These are phyloP conservation scores for Drosophila kambysellisi DNA, from an alignment of 2,888 invertebrate genomes.

Conservation along the genomic window DNA sequence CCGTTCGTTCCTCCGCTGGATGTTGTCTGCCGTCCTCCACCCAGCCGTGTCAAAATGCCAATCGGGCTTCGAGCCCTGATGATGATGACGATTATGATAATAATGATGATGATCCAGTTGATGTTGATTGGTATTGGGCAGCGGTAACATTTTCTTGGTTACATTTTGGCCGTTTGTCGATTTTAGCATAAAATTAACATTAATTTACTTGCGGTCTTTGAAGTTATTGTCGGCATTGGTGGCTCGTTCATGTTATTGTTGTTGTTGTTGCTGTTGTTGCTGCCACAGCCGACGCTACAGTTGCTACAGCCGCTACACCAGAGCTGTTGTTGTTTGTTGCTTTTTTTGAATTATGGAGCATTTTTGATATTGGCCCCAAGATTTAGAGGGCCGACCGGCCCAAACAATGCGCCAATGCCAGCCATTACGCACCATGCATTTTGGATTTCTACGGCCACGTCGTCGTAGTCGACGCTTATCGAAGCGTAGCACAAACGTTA, in stretches of 20 bases:
- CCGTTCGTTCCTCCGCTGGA: background rate
- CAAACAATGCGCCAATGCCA: constrained; percentile 64
- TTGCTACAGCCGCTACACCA: constrained; percentile 26
- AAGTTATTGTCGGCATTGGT: constrained; percentile 69
- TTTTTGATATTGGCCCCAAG: constrained; percentile 72
- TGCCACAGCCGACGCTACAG: background rate
- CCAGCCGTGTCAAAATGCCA: constrained; percentile 77
- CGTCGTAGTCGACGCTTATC: constrained; percentile 61
- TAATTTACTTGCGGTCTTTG: constrained; percentile 81
- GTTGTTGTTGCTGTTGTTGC: background rate
- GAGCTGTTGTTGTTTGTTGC: constrained; percentile 61
- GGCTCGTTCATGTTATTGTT: background rate
- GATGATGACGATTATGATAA: constrained; percentile 34
- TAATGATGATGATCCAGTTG: constrained; percentile 40
- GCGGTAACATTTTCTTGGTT: constrained; percentile 63
- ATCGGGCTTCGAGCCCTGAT: constrained; percentile 58
- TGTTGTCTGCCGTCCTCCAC: constrained; percentile 24
- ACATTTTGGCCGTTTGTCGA: constrained; percentile 63
- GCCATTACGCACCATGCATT: constrained; percentile 64
- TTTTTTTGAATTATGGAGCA: constrained; percentile 74
- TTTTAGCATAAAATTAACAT: constrained; percentile 81
- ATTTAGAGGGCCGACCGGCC: constrained; percentile 37
- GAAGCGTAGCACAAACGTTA: constrained; percentile 78
- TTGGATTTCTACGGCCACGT: constrained; percentile 46
- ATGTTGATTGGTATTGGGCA: constrained; percentile 61